Evolutionary conservation across 2,888 invertebrate genomes (phyloP), one percentile per base, ranked within the genome.

Genomic region (Diarsia brunnea): DNA sequence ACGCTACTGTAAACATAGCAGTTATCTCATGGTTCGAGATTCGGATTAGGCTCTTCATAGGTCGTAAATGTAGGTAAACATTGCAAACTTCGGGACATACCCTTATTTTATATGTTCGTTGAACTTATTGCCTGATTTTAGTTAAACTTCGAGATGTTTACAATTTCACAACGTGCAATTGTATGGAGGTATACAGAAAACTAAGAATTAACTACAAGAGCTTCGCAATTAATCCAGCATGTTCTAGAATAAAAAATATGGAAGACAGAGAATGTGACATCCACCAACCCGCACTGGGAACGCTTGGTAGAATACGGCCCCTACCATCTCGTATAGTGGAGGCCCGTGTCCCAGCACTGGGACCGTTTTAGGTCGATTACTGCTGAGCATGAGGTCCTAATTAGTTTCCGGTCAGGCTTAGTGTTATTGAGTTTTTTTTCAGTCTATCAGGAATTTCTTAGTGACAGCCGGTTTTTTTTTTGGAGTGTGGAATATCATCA

Each of bases 61-160:
- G 21, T 21, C 49, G 31, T 70, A 38, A 31, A 70, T 60, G 4
- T 75, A 10, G 21, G 43, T 79, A 49, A 51, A 69, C 5, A 51
- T 49, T 69, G n/a, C 8, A n/a, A 43, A 43, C 21, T 66, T 19
- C 8, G 51, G 24, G 77, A 49, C n/a, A 12, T 24, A 24, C n/a
- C 77, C 31, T 75, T 27, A 38, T 1, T 19, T 60, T 12, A 27
- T 8, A 5, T 43, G 60, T n/a, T 49, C 16, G 16, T 21, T 73
- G 24, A 38, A 24, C 19, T 19, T 49, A 19, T 21, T 27, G 12
- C 8, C 7, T 12, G 21, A 65, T 64, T 64, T 24, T 27, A 24
- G 45, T 47, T 64, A 4, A 63, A 8, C 10, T 51, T 16, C 16
- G 10, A 51, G 14, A 10, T 21, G 10, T 31, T 31, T 19, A 49